Percentiles rank a stretch among this genome's conserved stretches.
Evolutionary conservation across 2,888 invertebrate genomes (phyloP).

Genomic region (Torymus tubicola): DNA sequence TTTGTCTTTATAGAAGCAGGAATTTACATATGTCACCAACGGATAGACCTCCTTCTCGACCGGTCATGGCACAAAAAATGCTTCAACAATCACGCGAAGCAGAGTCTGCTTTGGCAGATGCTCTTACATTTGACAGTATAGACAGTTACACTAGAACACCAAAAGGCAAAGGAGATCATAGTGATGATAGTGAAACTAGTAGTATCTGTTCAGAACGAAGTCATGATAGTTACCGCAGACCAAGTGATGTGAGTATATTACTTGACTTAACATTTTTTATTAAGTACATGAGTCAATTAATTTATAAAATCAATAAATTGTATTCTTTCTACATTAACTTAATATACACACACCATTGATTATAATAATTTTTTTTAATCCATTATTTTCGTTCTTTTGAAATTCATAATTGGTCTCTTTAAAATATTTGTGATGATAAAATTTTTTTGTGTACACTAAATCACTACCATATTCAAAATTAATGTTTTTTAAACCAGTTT

Average conservation of each 20-base stretch:
- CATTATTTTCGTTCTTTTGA: neutral
- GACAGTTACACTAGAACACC: conserved; percentile 71
- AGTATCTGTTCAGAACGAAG: conserved; percentile 96
- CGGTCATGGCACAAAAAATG: conserved; percentile 88
- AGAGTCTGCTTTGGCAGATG: conserved; percentile 88
- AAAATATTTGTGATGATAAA: conserved; percentile 2
- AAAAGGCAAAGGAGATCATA: conserved; percentile 81
- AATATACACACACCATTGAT: neutral
- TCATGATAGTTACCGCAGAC: conserved; percentile 87
- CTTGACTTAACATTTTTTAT: neutral
- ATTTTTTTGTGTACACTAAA: neutral
- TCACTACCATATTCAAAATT: neutral
- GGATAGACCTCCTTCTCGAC: conserved; percentile 79
- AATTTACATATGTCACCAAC: conserved; percentile 75
- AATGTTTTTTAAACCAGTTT: neutral
- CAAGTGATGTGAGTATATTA: conserved; percentile 84
- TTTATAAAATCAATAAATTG: too few relatives aligned
- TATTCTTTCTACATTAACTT: too few relatives aligned
- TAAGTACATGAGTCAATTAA: neutral
- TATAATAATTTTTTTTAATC: too few relatives aligned
- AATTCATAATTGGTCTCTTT: neutral
- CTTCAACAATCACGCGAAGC: conserved; percentile 92
- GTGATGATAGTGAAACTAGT: conserved; percentile 95
- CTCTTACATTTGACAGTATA: conserved; percentile 77
- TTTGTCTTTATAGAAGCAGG: conserved; percentile 65